Percentiles rank a stretch among this genome's conserved stretches.
Conservation (phyloP, 2,113 vertebrate species). For the Lipophrys pholis region DNA sequence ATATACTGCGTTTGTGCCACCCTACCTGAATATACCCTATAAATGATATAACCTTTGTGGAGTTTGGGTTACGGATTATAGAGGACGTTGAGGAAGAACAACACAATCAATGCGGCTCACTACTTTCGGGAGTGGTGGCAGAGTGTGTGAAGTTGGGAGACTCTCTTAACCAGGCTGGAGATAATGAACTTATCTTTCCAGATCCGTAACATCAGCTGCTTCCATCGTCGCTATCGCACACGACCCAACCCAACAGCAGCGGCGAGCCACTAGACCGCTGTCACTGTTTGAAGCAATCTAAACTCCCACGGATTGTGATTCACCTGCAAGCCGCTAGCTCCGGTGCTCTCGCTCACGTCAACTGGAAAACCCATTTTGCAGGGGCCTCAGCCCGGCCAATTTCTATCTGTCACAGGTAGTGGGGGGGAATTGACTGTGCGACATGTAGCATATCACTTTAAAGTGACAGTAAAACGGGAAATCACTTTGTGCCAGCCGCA, state of each 20-base stretch:
- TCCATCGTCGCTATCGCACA: conserved; percentile 12
- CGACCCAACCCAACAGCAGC: conserved; percentile 41
- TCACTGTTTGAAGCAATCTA: conserved; percentile 48
- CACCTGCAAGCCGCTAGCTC: conserved; percentile 47
- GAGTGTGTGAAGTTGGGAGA: too few relatives aligned
- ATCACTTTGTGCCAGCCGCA: conserved; percentile 76
- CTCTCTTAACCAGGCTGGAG: background rate
- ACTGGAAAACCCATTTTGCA: conserved; percentile 79
- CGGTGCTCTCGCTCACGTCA: conserved; percentile 69
- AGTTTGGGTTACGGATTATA: too few relatives aligned
- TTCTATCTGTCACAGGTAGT: conserved; percentile 78
- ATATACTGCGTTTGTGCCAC: too few relatives aligned
- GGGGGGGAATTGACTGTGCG: conserved; percentile 72
- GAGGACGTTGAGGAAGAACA: too few relatives aligned
- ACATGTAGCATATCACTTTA: conserved; percentile 79
- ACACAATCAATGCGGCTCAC: too few relatives aligned
- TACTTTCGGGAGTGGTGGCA: too few relatives aligned
- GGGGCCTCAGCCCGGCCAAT: conserved; percentile 67
- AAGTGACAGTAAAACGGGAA: conserved; percentile 77
- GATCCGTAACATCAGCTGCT: conserved; percentile 28
- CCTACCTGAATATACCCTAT: too few relatives aligned
- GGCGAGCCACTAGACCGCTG: conserved; percentile 31
- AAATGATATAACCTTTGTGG: too few relatives aligned
- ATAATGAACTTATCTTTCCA: conserved; percentile 55
- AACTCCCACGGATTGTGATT: conserved; percentile 60